phyloP scores from a whole-genome alignment of 1,140 invertebrate genomes.

The Drosophila orosa region DNA sequence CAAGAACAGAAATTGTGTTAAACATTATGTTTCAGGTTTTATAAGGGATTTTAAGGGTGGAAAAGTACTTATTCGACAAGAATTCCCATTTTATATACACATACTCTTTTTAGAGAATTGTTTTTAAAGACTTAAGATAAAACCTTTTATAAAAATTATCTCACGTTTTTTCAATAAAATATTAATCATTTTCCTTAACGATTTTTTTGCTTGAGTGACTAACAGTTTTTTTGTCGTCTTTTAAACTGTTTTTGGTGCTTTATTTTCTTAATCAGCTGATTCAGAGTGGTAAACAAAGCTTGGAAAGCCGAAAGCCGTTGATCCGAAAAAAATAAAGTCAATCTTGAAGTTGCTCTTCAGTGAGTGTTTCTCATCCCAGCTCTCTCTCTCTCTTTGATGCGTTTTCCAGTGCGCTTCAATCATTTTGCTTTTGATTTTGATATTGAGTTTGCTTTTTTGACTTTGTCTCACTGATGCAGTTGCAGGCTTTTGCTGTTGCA shows the following conservation, averaged over 20 bases:
- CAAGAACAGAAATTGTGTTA: not conserved
- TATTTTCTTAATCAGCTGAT: slow-evolving; percentile 44
- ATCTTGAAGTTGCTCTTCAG: slow-evolving; percentile 3
- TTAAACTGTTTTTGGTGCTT: slow-evolving; percentile 1
- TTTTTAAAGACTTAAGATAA: too few species aligned
- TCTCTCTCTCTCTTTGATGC: not conserved
- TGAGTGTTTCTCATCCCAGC: slow-evolving; percentile 4
- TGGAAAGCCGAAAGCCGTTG: slow-evolving; percentile 36
- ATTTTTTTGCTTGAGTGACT: not conserved
- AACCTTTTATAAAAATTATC: not conserved
- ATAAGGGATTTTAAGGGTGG: not conserved
- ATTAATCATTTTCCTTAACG: not conserved
- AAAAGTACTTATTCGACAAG: not conserved
- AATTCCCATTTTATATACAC: too few species aligned
- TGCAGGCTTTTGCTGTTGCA: slow-evolving; percentile 6
- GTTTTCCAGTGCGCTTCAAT: slow-evolving; percentile 34
- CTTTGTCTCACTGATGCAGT: slow-evolving; percentile 41
- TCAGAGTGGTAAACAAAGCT: slow-evolving; percentile 45
- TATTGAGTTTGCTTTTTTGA: slow-evolving; percentile 44
- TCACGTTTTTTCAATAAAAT: not conserved
- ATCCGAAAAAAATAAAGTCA: slow-evolving; percentile 28
- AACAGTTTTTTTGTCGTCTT: not conserved
- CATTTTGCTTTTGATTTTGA: slow-evolving; percentile 26
- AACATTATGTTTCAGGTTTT: not conserved
- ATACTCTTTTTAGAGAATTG: too few species aligned